phyloP scores from a whole-genome alignment of 2,113 vertebrate genomes.

The Chaetodon trifascialis region DNA sequence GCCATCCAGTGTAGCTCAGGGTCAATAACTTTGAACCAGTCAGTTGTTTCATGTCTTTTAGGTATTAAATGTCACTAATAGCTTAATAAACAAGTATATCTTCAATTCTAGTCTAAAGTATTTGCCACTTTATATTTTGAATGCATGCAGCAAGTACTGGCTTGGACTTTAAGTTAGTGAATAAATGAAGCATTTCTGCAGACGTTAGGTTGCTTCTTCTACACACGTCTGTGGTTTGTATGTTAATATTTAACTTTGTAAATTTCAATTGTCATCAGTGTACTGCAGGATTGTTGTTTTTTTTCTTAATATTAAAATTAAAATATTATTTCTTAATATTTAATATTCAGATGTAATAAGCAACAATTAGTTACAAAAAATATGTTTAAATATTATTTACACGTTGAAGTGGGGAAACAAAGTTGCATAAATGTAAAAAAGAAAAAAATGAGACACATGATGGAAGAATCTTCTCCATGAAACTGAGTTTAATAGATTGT shows the following conservation, averaged over 20 bases:
- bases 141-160: neutral
- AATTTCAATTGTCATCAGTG: neutral
- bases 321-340: too few relatives aligned
- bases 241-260: neutral
- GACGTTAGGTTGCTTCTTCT: neutral
- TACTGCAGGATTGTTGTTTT: neutral
- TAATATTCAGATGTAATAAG: too few relatives aligned
- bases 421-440: neutral
- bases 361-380: too few relatives aligned
- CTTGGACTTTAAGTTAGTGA: neutral
- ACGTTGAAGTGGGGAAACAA: neutral
- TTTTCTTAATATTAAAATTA: neutral
- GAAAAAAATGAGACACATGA: conserved; percentile 45
- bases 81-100: neutral
- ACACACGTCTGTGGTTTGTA: neutral
- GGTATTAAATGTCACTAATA: neutral
- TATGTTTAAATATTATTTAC: neutral
- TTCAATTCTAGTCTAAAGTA: neutral
- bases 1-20: conserved; percentile 50
- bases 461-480: conserved; percentile 69
- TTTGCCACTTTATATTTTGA: neutral
- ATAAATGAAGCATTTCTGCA: neutral
- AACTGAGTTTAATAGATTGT: conserved; percentile 84
- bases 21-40: neutral
- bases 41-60: neutral